Conservation (phyloP, 23 tunicate genomes). For the Halocynthia aurantium region DNA sequence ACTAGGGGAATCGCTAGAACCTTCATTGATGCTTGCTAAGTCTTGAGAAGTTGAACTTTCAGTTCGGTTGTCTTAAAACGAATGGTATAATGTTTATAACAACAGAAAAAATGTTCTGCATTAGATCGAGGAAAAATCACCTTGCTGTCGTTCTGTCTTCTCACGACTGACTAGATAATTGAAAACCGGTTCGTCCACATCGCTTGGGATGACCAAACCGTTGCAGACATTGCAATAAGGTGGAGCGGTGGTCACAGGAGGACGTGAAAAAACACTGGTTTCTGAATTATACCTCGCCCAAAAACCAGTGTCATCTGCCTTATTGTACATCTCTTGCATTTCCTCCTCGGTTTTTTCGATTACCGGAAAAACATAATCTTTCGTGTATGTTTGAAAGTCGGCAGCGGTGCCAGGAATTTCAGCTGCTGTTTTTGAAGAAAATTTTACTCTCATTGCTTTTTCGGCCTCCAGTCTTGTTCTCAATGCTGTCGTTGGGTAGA, state of each 20-base stretch:
- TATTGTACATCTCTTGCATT: background rate
- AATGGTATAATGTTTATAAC: no score
- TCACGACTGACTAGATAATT: slow-evolving; percentile 24
- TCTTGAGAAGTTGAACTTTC: background rate
- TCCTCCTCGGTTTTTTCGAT: background rate
- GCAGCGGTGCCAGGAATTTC: background rate
- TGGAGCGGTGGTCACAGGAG: slow-evolving; percentile 4
- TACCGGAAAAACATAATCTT: slow-evolving; percentile 11
- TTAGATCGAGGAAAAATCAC: slow-evolving; percentile 9
- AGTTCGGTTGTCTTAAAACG: background rate
- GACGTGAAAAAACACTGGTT: slow-evolving; percentile 40
- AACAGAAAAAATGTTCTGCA: no score
- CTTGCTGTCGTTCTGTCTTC: slow-evolving; percentile 7
- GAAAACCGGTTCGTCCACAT: slow-evolving; percentile 8
- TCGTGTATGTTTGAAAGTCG: background rate
- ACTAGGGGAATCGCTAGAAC: background rate
- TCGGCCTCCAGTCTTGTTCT: background rate
- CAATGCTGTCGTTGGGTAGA: slow-evolving; percentile 10
- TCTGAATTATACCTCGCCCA: slow-evolving; percentile 33
- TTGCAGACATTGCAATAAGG: slow-evolving; percentile 31
- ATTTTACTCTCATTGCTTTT: background rate
- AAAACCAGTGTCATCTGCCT: background rate
- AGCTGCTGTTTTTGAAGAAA: slow-evolving; percentile 1
- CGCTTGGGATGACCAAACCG: slow-evolving; percentile 12
- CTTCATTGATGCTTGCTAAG: background rate